A percentile compares a stretch with the other conserved stretches of the same genome.
phyloP scores from a whole-genome alignment of 2,888 invertebrate genomes.

The Drosophila melanosoma region DNA sequence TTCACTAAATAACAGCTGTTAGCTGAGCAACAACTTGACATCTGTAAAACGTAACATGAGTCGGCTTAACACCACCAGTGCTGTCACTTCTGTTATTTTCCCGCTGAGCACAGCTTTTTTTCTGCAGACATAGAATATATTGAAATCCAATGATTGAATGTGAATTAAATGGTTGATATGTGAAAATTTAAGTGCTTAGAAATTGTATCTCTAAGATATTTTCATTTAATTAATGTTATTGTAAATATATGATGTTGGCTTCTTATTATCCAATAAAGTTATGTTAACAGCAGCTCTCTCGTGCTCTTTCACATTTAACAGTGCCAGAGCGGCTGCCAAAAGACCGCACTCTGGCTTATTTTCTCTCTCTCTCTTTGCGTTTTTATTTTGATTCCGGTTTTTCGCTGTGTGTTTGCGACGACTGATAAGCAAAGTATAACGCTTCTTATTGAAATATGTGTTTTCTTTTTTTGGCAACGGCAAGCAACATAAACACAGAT shows the following conservation, averaged over 20 bases:
- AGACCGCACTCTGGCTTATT: slow-evolving; percentile 8
- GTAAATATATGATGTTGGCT: background rate
- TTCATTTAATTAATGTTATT: background rate
- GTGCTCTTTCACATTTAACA: slow-evolving; percentile 20
- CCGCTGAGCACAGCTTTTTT: slow-evolving; percentile 19
- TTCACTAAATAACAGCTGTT: slow-evolving; percentile 50
- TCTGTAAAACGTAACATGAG: slow-evolving; percentile 28
- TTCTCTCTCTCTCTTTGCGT: slow-evolving; percentile 28
- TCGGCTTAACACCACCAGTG: slow-evolving; percentile 27
- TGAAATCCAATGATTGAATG: background rate
- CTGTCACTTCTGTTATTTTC: slow-evolving; percentile 15
- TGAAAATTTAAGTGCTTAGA: no score
- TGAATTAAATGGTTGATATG: background rate
- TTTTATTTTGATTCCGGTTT: slow-evolving; percentile 78
- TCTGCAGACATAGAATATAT: background rate
- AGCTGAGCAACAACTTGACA: slow-evolving; percentile 11
- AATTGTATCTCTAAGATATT: rapidly evolving
- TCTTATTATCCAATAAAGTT: background rate
- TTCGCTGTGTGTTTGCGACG: slow-evolving; percentile 61
- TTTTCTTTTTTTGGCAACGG: slow-evolving; percentile 24
- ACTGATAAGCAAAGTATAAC: slow-evolving; percentile 58
- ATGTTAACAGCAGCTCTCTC: slow-evolving; percentile 28
- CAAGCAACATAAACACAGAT: slow-evolving; percentile 36
- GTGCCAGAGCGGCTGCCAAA: slow-evolving; percentile 27
- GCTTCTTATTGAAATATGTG: slow-evolving; percentile 47